Evolutionary conservation across 2,888 invertebrate genomes (phyloP).

Genomic region (Hypomecis atomaria): DNA sequence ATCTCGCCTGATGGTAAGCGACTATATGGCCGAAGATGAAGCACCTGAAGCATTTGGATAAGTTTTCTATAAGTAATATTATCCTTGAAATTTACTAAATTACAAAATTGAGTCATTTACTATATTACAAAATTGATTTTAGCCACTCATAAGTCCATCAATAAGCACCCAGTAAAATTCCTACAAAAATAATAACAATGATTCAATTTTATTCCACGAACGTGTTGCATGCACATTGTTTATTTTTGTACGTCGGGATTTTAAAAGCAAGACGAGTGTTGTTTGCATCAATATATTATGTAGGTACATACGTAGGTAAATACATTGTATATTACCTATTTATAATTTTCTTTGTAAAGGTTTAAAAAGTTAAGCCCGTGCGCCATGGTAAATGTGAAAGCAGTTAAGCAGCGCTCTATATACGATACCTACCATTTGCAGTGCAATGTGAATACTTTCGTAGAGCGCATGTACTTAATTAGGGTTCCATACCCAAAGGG

Average conservation of each 20-base stretch:
- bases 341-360: neutral
- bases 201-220: slow-evolving; percentile 26
- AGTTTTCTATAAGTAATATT: no score
- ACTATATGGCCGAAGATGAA: no score
- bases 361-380: neutral
- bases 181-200: slow-evolving; percentile 22
- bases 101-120: no score
- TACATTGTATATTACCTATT: neutral
- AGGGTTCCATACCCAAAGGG: no score
- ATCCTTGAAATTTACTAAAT: no score
- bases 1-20: no score
- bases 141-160: neutral
- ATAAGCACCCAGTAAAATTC: slow-evolving; percentile 11
- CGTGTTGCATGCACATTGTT: slow-evolving; percentile 20
- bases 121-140: slow-evolving; percentile 6
- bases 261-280: slow-evolving; percentile 10
- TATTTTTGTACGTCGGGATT: slow-evolving; percentile 23
- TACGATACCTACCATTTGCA: no score
- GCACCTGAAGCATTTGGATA: no score
- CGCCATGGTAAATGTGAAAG: no score
- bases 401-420: no score
- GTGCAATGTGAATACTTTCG: no score
- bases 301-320: neutral
- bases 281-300: neutral
- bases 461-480: no score